Base-by-base conservation (phyloP, 1,140 invertebrate genomes). In the Hylyphantes graminicola region DNA sequence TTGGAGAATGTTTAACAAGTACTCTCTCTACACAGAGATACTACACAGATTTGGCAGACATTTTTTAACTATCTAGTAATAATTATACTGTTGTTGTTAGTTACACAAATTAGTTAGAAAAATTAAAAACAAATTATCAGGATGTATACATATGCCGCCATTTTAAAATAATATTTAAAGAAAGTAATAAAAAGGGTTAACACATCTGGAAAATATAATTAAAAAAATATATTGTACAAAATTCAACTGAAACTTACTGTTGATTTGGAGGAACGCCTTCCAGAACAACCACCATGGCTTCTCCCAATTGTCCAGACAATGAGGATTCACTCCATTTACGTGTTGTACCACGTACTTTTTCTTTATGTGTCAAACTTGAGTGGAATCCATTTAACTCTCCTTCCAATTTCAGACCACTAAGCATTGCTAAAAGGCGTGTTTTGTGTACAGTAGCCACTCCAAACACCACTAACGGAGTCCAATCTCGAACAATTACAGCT, bases 331-430 rank as follows among this genome's bases (percentile, higher is more conserved):
- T 91, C 67, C 93, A 90, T 79, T 89, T 90, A 53, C 90, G 13
- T 90, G 91, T 8, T 91, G 93, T 63, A 88, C 90, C 90, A 86
- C 93, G 91, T 19, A 93, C 92, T 87, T 96, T 94, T 87, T 96
- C 95, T 21, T 95, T 93, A 87, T 94, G 94, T 1, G 90, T 90
- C 6, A 90, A 87, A 82, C 90, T 91, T 0, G 94, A 93, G 87
- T 97, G 95, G 17, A 97, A 91, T 88, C 93, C 95, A 15, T 93
- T 94, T 65, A 97, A 94, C 89, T 97, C 95, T 11, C 95, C 95
- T 88, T 97, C 96, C 51, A 98, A 90, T 89, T 98, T 98, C 15
- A 98, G 91, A 0, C 97, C 97, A 88, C 96, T 97, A 2, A 99
- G 90, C 6, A 96, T 96, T 0, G 97, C 97, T 82, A 97, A 90